These are phyloP conservation scores for Lissocephala sabroskyi DNA, from an alignment of 2,888 invertebrate species.

Conservation along the genomic window DNA sequence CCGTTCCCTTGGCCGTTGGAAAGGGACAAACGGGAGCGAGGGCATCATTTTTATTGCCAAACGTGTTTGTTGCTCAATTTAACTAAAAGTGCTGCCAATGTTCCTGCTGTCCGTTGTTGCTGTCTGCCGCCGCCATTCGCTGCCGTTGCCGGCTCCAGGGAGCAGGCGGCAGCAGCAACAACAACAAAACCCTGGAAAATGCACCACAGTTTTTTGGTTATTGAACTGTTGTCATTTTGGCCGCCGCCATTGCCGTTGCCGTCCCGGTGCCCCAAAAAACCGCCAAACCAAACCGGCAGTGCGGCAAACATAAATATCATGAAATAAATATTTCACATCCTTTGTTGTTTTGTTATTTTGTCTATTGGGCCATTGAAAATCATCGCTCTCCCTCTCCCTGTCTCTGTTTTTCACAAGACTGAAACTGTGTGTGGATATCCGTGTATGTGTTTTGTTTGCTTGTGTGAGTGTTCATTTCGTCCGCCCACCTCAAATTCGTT, in stretches of 20 bases:
- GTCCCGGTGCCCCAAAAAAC: not conserved
- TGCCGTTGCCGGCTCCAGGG: not conserved
- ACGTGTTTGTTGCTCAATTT: constrained; percentile 67
- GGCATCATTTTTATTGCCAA: constrained; percentile 64
- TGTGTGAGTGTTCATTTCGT: constrained; percentile 20
- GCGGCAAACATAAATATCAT: constrained; percentile 41
- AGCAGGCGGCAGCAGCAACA: not conserved
- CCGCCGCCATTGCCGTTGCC: constrained; percentile 5
- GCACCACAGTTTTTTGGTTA: constrained; percentile 34
- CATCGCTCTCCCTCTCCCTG: no score
- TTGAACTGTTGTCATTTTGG: constrained; percentile 45
- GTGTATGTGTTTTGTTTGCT: constrained; percentile 15
- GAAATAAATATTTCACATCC: constrained; percentile 19
- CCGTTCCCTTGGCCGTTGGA: no score
- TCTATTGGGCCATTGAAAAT: no score
- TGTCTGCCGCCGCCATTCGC: not conserved
- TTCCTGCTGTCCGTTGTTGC: not conserved
- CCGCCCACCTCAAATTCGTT: not conserved
- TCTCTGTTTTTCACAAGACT: constrained; percentile 10
- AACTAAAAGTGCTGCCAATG: constrained; percentile 58
- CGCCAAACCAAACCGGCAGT: constrained; percentile 1
- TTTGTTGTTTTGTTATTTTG: constrained; percentile 1
- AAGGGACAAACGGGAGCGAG: not conserved
- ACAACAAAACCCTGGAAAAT: constrained; percentile 19
- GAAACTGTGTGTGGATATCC: constrained; percentile 18